Base-by-base conservation (phyloP, 2,113 vertebrate species). In the Castor canadensis region DNA sequence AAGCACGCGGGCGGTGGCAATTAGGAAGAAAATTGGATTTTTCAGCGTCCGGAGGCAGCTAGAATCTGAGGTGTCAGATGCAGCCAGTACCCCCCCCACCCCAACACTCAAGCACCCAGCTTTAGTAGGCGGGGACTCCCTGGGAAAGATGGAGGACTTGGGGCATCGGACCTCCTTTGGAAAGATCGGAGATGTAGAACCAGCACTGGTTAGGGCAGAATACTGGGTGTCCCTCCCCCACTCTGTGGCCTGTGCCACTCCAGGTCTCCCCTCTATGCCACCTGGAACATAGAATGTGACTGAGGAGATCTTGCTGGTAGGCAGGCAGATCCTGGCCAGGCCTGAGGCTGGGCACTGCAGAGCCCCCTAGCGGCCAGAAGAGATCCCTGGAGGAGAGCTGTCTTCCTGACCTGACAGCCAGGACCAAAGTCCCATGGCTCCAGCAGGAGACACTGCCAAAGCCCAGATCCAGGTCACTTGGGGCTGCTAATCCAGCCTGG, bases 11-110 rank as follows among this genome's bases (percentile, higher is more conserved):
- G 96, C 89, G 86, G 96, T 95, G 94, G 94, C 97, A 98, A 97
- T 98, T 97, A 98, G 96, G 86, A 97, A 96, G 97, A 97, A 98
- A 98, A 97, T 97, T 97, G 97, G 96, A 98, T 98, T 97, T 96
- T 97, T 96, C 97, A 91, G 94, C 80, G 91, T 97, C 97, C 97
- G 96, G 94, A 97, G 96, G 94, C 95, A 96, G 96, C 97, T 96
- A 96, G 96, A 95, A 97, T 87, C 97, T 95, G 93, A 30, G 9
- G 94, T 88, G 92, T 95, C 85, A 11, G 0, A 93, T 43, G 2
- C 62, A 79, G 94, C 69, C 66, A 62, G 47, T 66, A 12, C 24
- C 71, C 87, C 71, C 81, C 69, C 10, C 11, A 3, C 62, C 60
- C 87, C 43, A 62, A 71, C 73, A 86, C 86, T 24, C 9, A 43